Conservation (phyloP, 2,113 vertebrate genomes). For the Gymnorhina tibicen region DNA sequence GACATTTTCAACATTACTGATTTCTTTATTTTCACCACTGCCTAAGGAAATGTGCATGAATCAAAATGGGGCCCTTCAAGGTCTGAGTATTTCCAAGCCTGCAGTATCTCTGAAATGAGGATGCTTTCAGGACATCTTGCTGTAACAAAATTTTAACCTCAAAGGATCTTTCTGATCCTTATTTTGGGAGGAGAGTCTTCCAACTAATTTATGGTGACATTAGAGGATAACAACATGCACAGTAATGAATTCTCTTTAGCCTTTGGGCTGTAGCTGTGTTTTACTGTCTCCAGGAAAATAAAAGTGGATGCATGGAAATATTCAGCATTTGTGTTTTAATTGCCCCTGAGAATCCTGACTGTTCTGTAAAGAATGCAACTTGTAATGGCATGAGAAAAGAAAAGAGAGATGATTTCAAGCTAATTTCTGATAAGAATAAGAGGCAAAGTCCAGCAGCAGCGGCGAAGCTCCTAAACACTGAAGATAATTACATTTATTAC, state of each 20-base stretch:
- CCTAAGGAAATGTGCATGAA: background rate
- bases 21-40: background rate
- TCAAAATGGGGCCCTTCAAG: background rate
- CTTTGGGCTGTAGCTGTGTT: slow-evolving; percentile 28
- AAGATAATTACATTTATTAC: background rate
- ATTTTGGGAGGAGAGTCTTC: background rate
- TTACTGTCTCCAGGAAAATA: slow-evolving; percentile 26
- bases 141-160: slow-evolving; percentile 17
- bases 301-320: background rate
- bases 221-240: slow-evolving; percentile 17
- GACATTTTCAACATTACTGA: background rate
- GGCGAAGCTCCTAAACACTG: background rate
- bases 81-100: background rate
- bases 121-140: background rate
- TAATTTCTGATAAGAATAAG: background rate
- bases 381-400: background rate
- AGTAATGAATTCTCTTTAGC: slow-evolving; percentile 33
- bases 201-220: slow-evolving; percentile 39
- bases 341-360: background rate
- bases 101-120: background rate
- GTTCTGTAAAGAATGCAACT: background rate
- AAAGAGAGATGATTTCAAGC: background rate
- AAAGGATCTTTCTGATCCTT: slow-evolving; percentile 15
- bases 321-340: slow-evolving; percentile 23
- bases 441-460: background rate